Evolutionary conservation across 2,888 invertebrate genomes (phyloP).

Genomic region (Pristionchus mayeri): DNA sequence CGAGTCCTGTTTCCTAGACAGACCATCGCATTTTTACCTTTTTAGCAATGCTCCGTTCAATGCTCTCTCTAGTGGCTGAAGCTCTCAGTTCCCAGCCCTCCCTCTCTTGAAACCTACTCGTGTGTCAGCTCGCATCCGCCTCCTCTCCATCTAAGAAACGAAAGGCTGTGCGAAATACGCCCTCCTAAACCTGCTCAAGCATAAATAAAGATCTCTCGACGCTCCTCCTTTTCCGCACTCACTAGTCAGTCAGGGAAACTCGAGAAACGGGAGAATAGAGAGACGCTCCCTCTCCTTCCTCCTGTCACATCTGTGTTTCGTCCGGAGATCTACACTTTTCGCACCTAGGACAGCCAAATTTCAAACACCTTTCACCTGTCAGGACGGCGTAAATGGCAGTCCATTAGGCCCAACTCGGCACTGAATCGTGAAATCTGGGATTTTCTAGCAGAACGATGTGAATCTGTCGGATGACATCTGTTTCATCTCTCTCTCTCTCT

Average conservation of each 20-base stretch:
- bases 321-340: background rate
- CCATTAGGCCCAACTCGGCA: too few relatives aligned
- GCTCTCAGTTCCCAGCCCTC: background rate
- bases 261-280: background rate
- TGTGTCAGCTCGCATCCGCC: background rate
- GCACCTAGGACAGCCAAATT: background rate
- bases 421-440: too few relatives aligned
- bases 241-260: background rate
- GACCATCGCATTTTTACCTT: too few relatives aligned
- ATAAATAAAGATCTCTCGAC: background rate
- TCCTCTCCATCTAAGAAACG: background rate
- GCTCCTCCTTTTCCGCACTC: background rate
- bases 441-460: too few relatives aligned
- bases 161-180: background rate
- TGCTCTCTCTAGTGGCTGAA: background rate
- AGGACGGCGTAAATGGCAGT: background rate
- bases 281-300: background rate
- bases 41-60: background rate
- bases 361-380: background rate
- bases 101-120: background rate
- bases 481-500: slow-evolving; percentile 20
- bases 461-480: background rate
- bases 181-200: background rate
- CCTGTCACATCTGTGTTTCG: slow-evolving; percentile 32
- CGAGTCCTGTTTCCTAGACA: too few relatives aligned